These are phyloP conservation scores for Sebastes fasciatus DNA, from an alignment of 2,113 vertebrate genomes.

Conservation along the genomic window DNA sequence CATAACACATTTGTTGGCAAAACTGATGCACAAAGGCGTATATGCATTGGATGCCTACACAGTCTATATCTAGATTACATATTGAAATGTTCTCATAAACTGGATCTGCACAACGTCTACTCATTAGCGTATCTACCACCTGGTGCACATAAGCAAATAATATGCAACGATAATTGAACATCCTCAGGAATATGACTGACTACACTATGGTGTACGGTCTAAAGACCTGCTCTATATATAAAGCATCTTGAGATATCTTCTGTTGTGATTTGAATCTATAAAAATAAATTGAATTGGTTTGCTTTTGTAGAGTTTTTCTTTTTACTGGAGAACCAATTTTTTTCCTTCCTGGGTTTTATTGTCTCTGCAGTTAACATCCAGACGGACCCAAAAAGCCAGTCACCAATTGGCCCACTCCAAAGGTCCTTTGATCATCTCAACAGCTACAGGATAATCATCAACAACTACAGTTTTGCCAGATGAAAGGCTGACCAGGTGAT, in stretches of 20 bases:
- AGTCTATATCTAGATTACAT: not conserved
- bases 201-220: too few relatives aligned
- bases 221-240: too few relatives aligned
- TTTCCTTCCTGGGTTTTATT: not conserved
- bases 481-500: not conserved
- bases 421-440: not conserved
- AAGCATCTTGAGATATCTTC: too few relatives aligned
- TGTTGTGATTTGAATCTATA: too few relatives aligned
- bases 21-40: not conserved
- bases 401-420: not conserved
- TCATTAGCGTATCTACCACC: not conserved
- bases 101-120: not conserved
- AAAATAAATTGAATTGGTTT: too few relatives aligned
- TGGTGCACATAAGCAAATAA: not conserved
- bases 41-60: not conserved
- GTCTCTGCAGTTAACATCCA: not conserved
- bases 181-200: not conserved
- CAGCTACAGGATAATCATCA: not conserved
- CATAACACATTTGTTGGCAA: not conserved
- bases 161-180: not conserved
- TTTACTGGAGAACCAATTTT: too few relatives aligned
- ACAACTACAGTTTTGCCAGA: not conserved
- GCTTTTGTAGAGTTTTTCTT: not conserved
- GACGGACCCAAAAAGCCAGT: not conserved
- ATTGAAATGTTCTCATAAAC: not conserved